phyloP scores from a whole-genome alignment of 2,113 vertebrate genomes.

The Heloderma charlesbogerti region DNA sequence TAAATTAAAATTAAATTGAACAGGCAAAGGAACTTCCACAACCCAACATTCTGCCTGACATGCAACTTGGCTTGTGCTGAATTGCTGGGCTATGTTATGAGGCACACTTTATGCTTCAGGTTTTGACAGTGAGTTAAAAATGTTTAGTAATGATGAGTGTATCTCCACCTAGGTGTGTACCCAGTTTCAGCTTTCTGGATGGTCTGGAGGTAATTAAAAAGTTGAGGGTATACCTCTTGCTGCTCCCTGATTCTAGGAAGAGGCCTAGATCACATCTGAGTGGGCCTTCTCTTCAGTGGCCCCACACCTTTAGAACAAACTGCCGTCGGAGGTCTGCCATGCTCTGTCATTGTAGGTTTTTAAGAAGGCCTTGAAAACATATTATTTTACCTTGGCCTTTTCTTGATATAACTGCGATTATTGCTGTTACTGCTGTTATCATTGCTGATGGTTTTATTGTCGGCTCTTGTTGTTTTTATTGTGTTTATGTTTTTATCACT shows the following conservation, averaged over 20 bases:
- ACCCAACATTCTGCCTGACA: background rate
- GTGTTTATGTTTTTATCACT: too few relatives aligned
- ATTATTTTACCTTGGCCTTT: too few relatives aligned
- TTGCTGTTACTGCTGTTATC: too few relatives aligned
- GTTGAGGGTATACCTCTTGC: background rate
- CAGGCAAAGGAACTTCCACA: background rate
- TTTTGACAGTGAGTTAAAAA: background rate
- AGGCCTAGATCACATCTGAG: too few relatives aligned
- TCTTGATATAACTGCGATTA: too few relatives aligned
- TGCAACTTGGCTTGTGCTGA: background rate
- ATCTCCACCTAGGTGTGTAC: background rate
- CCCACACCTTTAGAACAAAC: too few relatives aligned
- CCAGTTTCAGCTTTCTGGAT: background rate
- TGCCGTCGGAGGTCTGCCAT: too few relatives aligned
- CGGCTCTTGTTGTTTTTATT: too few relatives aligned
- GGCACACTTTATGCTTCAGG: background rate
- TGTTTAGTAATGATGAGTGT: background rate
- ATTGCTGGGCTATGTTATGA: background rate
- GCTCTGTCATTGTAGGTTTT: too few relatives aligned
- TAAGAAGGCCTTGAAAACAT: too few relatives aligned
- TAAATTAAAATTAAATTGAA: background rate
- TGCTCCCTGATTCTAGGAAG: background rate
- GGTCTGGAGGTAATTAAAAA: background rate
- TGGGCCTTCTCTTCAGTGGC: too few relatives aligned
- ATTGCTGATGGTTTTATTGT: too few relatives aligned